These are phyloP conservation scores for Epizoanthus ramosus DNA, from an alignment of 92 coral and sea anemone species.

Conservation along the genomic window DNA sequence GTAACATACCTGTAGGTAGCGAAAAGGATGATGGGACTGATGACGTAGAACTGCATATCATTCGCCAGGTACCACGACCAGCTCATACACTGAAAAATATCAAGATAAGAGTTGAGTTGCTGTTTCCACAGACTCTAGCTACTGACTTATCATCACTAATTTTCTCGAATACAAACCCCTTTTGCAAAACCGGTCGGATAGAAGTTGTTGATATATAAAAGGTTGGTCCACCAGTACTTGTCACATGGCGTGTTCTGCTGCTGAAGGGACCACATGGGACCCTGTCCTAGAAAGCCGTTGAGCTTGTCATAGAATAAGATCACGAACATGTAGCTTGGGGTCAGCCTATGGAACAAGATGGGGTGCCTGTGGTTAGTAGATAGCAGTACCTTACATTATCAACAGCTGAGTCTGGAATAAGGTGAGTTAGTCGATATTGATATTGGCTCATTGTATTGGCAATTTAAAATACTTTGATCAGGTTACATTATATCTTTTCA, in stretches of 20 bases:
- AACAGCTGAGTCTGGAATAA: too few species aligned
- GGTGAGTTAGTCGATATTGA: too few species aligned
- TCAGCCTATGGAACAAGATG: slow-evolving; percentile 50
- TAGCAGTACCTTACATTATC: too few species aligned
- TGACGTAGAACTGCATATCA: slow-evolving; percentile 93
- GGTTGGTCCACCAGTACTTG: slow-evolving; percentile 93
- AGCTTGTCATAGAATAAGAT: slow-evolving; percentile 68
- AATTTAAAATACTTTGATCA: too few species aligned
- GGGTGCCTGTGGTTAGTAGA: too few species aligned
- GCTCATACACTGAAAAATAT: slow-evolving; percentile 66
- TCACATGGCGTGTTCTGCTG: slow-evolving; percentile 46
- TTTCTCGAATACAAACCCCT: slow-evolving; percentile 52
- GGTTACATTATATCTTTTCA: too few species aligned
- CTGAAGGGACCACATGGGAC: slow-evolving; percentile 74
- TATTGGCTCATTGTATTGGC: too few species aligned
- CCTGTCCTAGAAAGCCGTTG: slow-evolving; percentile 53
- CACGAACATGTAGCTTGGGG: slow-evolving; percentile 88
- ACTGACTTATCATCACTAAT: too few species aligned
- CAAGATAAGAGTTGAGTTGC: neutral
- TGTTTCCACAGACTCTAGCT: too few species aligned
- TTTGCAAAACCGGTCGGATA: slow-evolving; percentile 53
- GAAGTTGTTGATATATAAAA: slow-evolving; percentile 86
- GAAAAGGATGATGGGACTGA: slow-evolving; percentile 75
- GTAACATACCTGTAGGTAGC: slow-evolving; percentile 65
- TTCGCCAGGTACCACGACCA: slow-evolving; percentile 97